Evolutionary conservation across 2,113 vertebrate species (phyloP).

Genomic region (Seriola quinqueradiata): DNA sequence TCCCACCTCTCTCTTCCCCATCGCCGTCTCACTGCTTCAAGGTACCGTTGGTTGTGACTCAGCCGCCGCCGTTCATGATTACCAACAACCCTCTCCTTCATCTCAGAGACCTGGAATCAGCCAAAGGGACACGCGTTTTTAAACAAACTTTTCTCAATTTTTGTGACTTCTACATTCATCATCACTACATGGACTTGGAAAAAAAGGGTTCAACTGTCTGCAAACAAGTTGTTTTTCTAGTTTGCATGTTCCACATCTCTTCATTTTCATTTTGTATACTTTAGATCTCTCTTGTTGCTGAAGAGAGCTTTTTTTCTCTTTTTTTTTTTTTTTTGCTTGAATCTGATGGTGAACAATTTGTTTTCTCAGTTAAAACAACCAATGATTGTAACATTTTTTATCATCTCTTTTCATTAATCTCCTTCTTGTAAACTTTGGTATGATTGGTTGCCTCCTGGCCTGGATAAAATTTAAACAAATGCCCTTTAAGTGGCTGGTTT

Average conservation of each 20-base stretch:
- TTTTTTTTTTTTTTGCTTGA: constrained; percentile 26
- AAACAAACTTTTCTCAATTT: constrained; percentile 18
- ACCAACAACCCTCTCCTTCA: constrained; percentile 28
- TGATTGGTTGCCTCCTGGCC: constrained; percentile 69
- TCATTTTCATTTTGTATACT: constrained; percentile 58
- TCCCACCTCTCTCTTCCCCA: background rate
- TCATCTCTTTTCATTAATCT: constrained; percentile 54
- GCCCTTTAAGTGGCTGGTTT: constrained; percentile 59
- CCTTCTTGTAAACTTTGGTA: constrained; percentile 58
- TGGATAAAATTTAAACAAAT: constrained; percentile 47
- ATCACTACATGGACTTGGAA: constrained; percentile 52
- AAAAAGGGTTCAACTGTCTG: constrained; percentile 26
- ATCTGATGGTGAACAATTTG: constrained; percentile 41
- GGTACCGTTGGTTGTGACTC: constrained; percentile 23
- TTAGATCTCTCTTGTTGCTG: constrained; percentile 67
- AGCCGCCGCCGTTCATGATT: constrained; percentile 23
- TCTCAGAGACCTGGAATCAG: constrained; percentile 61
- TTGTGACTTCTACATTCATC: constrained; percentile 31
- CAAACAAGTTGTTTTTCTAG: constrained; percentile 44
- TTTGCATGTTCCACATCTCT: constrained; percentile 43
- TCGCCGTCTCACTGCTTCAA: background rate
- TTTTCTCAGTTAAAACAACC: constrained; percentile 39
- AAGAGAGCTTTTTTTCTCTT: constrained; percentile 52
- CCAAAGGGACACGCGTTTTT: constrained; percentile 72
- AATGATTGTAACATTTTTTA: constrained; percentile 62